Evolutionary conservation across 2,888 invertebrate species (phyloP).

Genomic region (Ophonus ardosiacus): DNA sequence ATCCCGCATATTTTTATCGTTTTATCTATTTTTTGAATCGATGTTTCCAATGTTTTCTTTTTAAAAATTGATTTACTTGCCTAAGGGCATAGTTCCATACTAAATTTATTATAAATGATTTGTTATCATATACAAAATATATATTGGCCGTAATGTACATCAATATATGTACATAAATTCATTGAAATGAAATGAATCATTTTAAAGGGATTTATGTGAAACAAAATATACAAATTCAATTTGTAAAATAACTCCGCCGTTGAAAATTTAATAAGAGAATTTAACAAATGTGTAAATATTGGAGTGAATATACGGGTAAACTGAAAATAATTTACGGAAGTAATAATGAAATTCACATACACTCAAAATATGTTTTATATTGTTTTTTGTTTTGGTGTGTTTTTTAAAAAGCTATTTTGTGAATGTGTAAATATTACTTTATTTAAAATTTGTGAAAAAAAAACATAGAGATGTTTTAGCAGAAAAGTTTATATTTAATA

Average conservation of each 20-base stretch:
- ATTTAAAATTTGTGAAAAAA: too few species aligned
- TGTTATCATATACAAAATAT: too few species aligned
- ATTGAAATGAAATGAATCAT: not conserved
- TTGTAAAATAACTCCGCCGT: not conserved
- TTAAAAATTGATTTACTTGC: too few species aligned
- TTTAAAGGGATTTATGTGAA: not conserved
- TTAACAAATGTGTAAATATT: not conserved
- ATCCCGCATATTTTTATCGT: too few species aligned
- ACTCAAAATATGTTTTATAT: not conserved
- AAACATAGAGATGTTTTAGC: too few species aligned
- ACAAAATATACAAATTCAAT: not conserved
- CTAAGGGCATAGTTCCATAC: too few species aligned
- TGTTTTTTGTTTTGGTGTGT: not conserved
- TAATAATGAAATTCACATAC: not conserved
- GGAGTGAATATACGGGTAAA: not conserved
- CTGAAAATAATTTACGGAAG: not conserved
- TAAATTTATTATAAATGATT: too few species aligned
- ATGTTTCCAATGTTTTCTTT: too few species aligned
- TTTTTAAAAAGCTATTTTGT: not conserved
- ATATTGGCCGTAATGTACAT: too few species aligned
- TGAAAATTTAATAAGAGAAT: constrained; percentile 7
- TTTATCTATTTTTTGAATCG: too few species aligned
- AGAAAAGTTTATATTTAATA: too few species aligned
- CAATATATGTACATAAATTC: too few species aligned
- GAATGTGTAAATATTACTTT: not conserved